Evolutionary conservation across 2,113 vertebrate genomes (phyloP).

Genomic region (Myanophis thanlyinensis): DNA sequence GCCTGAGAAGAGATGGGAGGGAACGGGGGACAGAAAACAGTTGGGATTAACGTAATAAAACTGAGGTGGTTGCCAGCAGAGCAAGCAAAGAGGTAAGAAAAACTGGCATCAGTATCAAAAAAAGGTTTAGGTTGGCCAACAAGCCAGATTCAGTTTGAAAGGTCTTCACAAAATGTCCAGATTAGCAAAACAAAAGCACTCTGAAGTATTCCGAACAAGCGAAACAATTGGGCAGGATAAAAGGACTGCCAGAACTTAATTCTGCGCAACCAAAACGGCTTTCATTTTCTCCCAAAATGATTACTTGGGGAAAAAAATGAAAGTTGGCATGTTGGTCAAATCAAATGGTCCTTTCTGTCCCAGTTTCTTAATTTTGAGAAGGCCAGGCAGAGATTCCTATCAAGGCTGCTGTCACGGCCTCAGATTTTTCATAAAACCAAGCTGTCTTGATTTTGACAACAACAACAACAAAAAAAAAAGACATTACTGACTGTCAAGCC

Average conservation of each 20-base stretch:
- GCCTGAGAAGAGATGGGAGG: neutral
- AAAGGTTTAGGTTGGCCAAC: neutral
- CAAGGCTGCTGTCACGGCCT: neutral
- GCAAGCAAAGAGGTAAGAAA: neutral
- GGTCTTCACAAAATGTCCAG: neutral
- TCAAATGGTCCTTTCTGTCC: neutral
- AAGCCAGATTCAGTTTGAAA: neutral
- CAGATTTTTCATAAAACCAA: neutral
- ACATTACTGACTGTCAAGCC: neutral
- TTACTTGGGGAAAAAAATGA: neutral
- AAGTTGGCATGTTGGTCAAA: neutral
- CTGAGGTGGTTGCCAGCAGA: neutral
- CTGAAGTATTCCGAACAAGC: neutral
- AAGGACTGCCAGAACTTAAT: neutral
- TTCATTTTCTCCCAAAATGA: neutral
- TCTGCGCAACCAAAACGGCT: neutral
- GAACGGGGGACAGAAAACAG: neutral
- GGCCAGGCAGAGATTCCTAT: neutral
- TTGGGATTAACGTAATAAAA: neutral
- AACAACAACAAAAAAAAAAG: too few relatives aligned
- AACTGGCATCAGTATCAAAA: neutral
- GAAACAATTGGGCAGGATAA: neutral
- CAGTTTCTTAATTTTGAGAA: neutral
- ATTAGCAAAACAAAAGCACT: neutral
- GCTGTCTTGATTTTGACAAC: too few relatives aligned